A percentile compares a stretch with the other conserved stretches of the same genome.
phyloP scores from a whole-genome alignment of 2,888 invertebrate species.

The Carcina quercana region DNA sequence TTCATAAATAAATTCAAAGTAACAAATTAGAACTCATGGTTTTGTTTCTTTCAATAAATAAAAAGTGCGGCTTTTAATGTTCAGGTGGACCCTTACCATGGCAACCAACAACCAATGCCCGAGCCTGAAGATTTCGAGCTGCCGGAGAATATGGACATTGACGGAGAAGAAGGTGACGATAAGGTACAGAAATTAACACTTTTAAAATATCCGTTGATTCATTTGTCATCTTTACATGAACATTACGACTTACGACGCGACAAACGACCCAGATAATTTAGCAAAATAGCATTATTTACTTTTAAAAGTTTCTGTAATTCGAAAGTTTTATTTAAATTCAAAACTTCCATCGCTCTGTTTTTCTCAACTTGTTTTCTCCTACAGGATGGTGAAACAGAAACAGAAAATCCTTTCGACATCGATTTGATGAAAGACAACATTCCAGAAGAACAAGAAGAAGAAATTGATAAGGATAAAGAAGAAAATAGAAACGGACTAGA shows the following conservation, averaged over 20 bases:
- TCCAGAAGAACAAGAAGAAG: constrained; percentile 48
- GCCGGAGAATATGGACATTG: constrained; percentile 89
- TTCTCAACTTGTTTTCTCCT: too few relatives aligned
- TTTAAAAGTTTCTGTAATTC: too few relatives aligned
- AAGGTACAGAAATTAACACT: too few relatives aligned
- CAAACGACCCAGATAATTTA: too few relatives aligned
- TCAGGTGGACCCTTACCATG: constrained; percentile 85
- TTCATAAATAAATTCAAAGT: too few relatives aligned
- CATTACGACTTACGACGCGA: too few relatives aligned
- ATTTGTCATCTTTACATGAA: too few relatives aligned
- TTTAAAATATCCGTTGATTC: background rate
- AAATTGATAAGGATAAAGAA: constrained; percentile 45
- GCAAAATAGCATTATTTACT: too few relatives aligned
- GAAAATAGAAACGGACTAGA: constrained; percentile 58
- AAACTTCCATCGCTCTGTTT: too few relatives aligned
- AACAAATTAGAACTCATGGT: background rate
- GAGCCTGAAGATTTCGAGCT: constrained; percentile 92
- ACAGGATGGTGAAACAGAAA: constrained; percentile 73
- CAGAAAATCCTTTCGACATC: constrained; percentile 90
- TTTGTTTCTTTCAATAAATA: background rate
- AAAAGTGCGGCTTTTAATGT: background rate
- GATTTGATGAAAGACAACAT: constrained; percentile 82
- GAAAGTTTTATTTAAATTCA: too few relatives aligned
- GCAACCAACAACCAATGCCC: constrained; percentile 82
- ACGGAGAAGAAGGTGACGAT: constrained; percentile 78